Base-by-base conservation (phyloP, 2,888 invertebrate genomes). In the Cremastinae sp. region DNA sequence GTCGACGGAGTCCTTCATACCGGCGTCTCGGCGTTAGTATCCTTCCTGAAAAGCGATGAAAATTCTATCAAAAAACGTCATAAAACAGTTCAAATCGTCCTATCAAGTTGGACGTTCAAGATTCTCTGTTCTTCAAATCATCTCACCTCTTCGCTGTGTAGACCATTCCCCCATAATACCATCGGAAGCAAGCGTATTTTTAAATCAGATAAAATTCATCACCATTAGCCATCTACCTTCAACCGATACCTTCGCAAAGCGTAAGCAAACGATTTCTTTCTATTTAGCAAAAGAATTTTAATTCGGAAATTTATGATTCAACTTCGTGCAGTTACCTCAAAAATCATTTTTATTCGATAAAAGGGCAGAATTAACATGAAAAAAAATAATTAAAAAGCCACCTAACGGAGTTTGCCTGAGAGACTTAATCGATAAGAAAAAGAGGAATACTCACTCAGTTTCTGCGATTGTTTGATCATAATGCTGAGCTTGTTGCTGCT, bases 11-110 rank as follows among this genome's bases (percentile, higher is more conserved):
- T 84, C 83, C 81, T 79, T 90, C 86, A 90, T 78, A 90, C 90
- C 76, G 90, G 89, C 82, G 90, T 90, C 86, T 90, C 90, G 81
- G 90, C 90, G 78, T 90, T 90, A 87, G 85, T 90, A 88, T 90
- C 90, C 88, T 88, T 90, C 89, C 90, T 90, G 85, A 65, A 89
- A 89, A 77, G 79, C 16, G 36, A 80, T 18, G 38, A 8, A 43
- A 45, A 51, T 51, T 74, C 68, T 80, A 65, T 78, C 73, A 78
- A 76, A 66, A 53, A 53, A 70, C 66, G 75, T 75, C 47, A 70
- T 71, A 34, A 64, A 16, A 28, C 14, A 16, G 34, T 76, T 73
- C 62, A n/a, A 43, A 51, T 62, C 43, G 43, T 54, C 71, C 56
- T 56, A 56, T 45, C 45, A 43, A 66, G 16, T 20, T 14, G 45